Evolutionary conservation across 2,797 vertebrate species (phyloP), one percentile per base, ranked within the genome.

Genomic region (Botia kubotai): DNA sequence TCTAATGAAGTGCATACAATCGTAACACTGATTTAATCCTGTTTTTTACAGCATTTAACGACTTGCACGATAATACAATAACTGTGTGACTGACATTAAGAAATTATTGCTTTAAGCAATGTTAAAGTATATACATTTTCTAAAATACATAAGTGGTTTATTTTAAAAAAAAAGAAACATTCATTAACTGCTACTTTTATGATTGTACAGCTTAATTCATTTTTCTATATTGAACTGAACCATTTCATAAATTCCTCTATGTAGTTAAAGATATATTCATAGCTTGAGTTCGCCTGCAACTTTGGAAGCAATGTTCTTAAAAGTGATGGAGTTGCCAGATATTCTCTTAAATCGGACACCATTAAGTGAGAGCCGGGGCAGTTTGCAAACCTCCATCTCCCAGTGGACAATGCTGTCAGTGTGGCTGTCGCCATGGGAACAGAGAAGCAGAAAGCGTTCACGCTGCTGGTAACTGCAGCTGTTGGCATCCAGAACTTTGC

Each of bases 71-170:
- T 62, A 81, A 83, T 72, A 86, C 70, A 6, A 75, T 76, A 78
- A 82, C 50, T 79, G 55, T 82, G 62, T 67, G 68, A 76, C n/a
- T 14, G 73, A 81, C 72, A 78, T 69, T 72, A 83, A 74, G 95
- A 94, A 94, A 95, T 97, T 97, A 98, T 96, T 99, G 97, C 97
- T 96, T 97, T 96, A 93, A 97, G 94, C 95, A 96, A 83, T 74
- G 79, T 85, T 87, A 87, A 81, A 95, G 90, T 96, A 95, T 98
- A 97, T 96, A 94, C 90, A 94, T 90, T 88, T 88, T 89, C 93
- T 92, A 91, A 90, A 93, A 93, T 93, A 97, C 95, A 96, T 95
- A 88, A 87, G 93, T 93, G 95, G 95, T 94, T 93, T 93, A 89
- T 90, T 89, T n/a, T n/a, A 19, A 86, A 89, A 90, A 91, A 92